phyloP scores from a whole-genome alignment of 2,888 invertebrate species.

The Tiphia femorata region DNA sequence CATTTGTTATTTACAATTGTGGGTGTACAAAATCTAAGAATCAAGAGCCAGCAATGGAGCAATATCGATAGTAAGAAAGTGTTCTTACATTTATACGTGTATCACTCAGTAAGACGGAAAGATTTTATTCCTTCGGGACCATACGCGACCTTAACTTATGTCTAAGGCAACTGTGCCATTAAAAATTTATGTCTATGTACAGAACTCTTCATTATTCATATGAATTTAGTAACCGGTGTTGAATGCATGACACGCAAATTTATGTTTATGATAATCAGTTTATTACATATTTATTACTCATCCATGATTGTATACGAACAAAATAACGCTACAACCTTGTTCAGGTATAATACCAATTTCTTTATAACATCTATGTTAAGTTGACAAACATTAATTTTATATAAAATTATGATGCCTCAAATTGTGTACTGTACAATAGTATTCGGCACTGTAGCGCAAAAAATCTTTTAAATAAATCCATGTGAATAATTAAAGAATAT shows the following conservation, averaged over 20 bases:
- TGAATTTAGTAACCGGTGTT: constrained; percentile 53
- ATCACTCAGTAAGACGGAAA: constrained; percentile 52
- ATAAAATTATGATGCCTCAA: constrained; percentile 48
- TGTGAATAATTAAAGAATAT: constrained; percentile 53
- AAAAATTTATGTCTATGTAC: constrained; percentile 51
- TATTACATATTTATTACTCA: constrained; percentile 63
- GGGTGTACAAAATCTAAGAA: constrained; percentile 51
- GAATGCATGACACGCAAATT: constrained; percentile 52
- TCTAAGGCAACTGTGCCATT: constrained; percentile 52
- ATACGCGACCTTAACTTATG: constrained; percentile 45
- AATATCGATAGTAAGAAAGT: constrained; percentile 41
- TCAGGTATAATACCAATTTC: constrained; percentile 43
- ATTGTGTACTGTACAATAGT: constrained; percentile 53
- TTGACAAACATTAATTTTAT: constrained; percentile 52
- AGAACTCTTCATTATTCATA: constrained; percentile 51
- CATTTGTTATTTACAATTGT: constrained; percentile 48
- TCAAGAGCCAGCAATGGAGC: constrained; percentile 41
- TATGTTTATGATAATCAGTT: constrained; percentile 57
- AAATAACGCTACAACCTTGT: constrained; percentile 55
- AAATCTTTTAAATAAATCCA: constrained; percentile 49
- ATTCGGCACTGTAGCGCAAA: constrained; percentile 45
- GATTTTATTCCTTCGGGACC: constrained; percentile 43
- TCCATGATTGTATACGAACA: constrained; percentile 58
- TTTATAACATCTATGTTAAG: constrained; percentile 43
- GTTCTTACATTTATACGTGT: constrained; percentile 41